These are phyloP conservation scores for Diorhabda carinulata DNA, from an alignment of 1,140 invertebrate species.

Conservation along the genomic window DNA sequence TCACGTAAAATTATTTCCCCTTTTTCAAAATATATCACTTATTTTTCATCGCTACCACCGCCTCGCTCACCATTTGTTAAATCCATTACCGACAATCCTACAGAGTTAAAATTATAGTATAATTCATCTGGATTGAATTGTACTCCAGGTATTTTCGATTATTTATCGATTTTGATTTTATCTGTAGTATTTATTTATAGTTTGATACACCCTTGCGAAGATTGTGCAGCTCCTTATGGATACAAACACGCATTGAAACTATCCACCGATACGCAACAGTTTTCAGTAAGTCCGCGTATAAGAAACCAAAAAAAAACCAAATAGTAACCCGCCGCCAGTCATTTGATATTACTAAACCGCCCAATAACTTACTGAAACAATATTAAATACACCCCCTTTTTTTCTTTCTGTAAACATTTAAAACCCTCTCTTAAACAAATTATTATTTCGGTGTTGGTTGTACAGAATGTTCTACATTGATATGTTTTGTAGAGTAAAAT, in stretches of 20 bases:
- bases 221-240: constrained; percentile 89
- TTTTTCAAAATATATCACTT: too few relatives aligned
- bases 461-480: too few relatives aligned
- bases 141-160: too few relatives aligned
- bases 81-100: too few relatives aligned
- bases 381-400: neutral
- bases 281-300: constrained; percentile 59
- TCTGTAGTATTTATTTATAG: constrained; percentile 25
- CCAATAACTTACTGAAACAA: neutral
- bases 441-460: neutral
- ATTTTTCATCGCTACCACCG: too few relatives aligned
- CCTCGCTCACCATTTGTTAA: too few relatives aligned
- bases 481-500: too few relatives aligned
- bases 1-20: too few relatives aligned
- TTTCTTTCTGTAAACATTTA: neutral
- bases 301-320: constrained; percentile 1
- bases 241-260: constrained; percentile 89
- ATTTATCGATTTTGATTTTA: neutral
- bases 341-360: neutral
- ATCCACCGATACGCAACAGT: constrained; percentile 70
- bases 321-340: constrained; percentile 6
- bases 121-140: too few relatives aligned
- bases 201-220: constrained; percentile 55
- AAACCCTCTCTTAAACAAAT: neutral
- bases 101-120: too few relatives aligned